Conservation (phyloP, 2,797 vertebrate genomes). For the Coregonus ussuriensis region DNA sequence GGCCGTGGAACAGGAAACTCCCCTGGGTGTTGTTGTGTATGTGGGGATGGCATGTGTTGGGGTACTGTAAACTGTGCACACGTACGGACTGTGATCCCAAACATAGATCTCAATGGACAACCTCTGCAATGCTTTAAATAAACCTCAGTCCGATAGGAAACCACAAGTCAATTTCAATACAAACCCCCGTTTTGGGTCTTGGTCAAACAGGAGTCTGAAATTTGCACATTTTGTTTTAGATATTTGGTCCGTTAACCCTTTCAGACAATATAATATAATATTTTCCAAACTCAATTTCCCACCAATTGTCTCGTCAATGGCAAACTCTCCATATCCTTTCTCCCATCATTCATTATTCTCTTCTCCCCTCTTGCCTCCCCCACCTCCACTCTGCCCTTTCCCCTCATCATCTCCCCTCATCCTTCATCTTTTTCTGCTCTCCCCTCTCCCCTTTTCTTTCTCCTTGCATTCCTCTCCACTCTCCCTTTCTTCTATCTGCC, state of each 20-base stretch:
- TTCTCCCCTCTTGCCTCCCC: not conserved
- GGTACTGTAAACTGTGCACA: slow-evolving; percentile 5
- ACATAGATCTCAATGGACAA: slow-evolving; percentile 44
- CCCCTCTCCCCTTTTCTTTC: slow-evolving; percentile 13
- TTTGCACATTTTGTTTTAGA: slow-evolving; percentile 42
- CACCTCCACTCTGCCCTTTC: not conserved
- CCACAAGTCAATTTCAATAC: slow-evolving; percentile 32
- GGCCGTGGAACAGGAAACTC: slow-evolving; percentile 67
- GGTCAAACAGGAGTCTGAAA: slow-evolving; percentile 43
- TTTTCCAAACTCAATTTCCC: slow-evolving; percentile 28
- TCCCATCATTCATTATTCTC: not conserved
- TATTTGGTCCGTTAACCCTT: slow-evolving; percentile 20
- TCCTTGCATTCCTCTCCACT: not conserved
- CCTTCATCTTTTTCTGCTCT: not conserved
- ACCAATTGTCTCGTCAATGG: not conserved
- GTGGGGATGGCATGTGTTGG: slow-evolving; percentile 28
- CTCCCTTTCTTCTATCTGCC: not conserved
- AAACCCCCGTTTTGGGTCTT: slow-evolving; percentile 30
- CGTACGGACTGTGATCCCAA: slow-evolving; percentile 46
- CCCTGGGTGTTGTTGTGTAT: slow-evolving; percentile 41
- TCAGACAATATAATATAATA: slow-evolving; percentile 19
- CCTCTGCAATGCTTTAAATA: slow-evolving; percentile 58
- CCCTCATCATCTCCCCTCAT: slow-evolving; percentile 9
- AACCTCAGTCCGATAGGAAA: slow-evolving; percentile 44
- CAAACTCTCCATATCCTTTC: not conserved